Evolutionary conservation across 2,888 invertebrate genomes (phyloP), one percentile per base, ranked within the genome.

Genomic region (Helobdella robusta): DNA sequence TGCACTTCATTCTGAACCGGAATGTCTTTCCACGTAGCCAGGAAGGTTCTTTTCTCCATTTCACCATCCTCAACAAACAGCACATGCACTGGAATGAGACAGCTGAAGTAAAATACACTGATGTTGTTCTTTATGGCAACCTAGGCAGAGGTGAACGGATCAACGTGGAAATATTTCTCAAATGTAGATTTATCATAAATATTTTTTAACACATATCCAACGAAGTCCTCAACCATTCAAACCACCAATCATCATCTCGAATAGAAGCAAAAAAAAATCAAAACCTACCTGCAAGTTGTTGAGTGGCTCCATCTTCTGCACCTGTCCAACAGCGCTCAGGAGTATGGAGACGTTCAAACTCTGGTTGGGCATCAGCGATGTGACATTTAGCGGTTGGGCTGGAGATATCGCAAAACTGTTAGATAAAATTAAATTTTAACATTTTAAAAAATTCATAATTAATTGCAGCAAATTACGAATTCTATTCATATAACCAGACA

Each of bases 1-100:
- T 98, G 97, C 36, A 91, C 85, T 83, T 98, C 98, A 81, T 98
- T 97, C 69, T 91, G 90, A 11, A 94, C 89, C 0, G 98, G 97
- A 75, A 99, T 99, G 75, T 99, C 97, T 81, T 97, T 94, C 98
- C 98, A 98, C 3, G 95, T 93, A 65, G 92, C 89, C 70, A 98
- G 85, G 83, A 98, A 98, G 15, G 95, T 89, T 54, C 92, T 84
- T 78, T 98, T 98, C 79, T 98, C 98, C 79, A 99, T 86, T 76
- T 93, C 91, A 0, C 98, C 98, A 79, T 97, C 95, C 77, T 98
- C 97, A 0, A 86, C 85, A 81, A 97, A 97, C 72, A 92, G 85
- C 0, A 91, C 86, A 80, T 95, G 89, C 73, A 91, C 88, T 3
- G 95, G 94, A 54, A 95, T 87, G 66, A 90, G 83, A 75, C 90